phyloP scores from a whole-genome alignment of 2,888 invertebrate genomes.

The Epinotia ramella region DNA sequence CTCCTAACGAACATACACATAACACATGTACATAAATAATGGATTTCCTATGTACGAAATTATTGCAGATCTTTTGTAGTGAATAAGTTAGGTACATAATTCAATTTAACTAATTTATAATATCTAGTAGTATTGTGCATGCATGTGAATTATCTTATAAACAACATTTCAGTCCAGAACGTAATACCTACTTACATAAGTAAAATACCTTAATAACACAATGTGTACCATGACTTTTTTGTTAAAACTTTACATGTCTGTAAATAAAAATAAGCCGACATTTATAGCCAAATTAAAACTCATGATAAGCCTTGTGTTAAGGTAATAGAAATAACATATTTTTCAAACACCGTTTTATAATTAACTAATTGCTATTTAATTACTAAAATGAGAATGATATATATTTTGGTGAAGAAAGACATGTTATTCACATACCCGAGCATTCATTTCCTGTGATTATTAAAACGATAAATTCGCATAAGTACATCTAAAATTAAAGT shows the following conservation, averaged over 20 bases:
- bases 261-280: not conserved
- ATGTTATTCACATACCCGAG: not conserved
- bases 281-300: not conserved
- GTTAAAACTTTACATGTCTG: not conserved
- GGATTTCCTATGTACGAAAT: not conserved
- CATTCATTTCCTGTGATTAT: conserved; percentile 17
- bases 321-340: not conserved
- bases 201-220: not conserved
- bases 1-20: not conserved
- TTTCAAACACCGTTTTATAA: not conserved
- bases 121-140: not conserved
- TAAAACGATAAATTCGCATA: conserved; percentile 16
- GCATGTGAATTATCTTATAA: not conserved
- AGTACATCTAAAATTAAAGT: conserved; percentile 13
- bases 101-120: not conserved
- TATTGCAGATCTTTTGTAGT: no score
- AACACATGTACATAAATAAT: no score
- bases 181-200: not conserved
- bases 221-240: not conserved
- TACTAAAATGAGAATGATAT: not conserved
- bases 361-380: not conserved
- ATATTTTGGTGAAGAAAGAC: not conserved
- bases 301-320: not conserved
- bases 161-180: not conserved
- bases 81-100: not conserved